Conservation (phyloP, 1,140 invertebrate genomes). For the Asobara japonica region DNA sequence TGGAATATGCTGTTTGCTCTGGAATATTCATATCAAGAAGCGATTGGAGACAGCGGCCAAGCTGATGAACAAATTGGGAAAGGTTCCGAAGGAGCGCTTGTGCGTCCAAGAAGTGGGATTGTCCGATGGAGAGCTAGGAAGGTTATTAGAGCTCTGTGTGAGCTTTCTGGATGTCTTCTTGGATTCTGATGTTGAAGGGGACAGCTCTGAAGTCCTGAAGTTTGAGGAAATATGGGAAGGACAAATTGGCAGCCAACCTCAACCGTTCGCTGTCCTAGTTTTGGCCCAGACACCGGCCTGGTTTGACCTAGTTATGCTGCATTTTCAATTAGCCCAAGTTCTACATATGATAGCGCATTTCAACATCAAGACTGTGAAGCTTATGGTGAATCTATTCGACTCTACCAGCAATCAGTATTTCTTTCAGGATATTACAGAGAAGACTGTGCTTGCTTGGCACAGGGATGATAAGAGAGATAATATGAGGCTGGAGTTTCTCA, state of each 20-base stretch:
- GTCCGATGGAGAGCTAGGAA: constrained; percentile 73
- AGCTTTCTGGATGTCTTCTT: constrained; percentile 82
- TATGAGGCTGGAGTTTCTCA: constrained; percentile 72
- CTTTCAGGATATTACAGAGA: constrained; percentile 66
- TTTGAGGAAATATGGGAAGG: constrained; percentile 78
- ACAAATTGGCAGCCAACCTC: constrained; percentile 58
- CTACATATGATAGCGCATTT: constrained; percentile 84
- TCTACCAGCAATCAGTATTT: constrained; percentile 69
- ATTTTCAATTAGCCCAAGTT: constrained; percentile 79
- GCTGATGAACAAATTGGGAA: constrained; percentile 89
- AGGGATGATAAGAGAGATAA: constrained; percentile 66
- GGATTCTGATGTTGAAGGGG: constrained; percentile 60
- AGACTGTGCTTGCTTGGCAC: constrained; percentile 57
- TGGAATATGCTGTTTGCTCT: constrained; percentile 84
- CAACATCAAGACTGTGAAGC: constrained; percentile 77
- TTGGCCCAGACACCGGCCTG: constrained; percentile 79
- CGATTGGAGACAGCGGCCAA: constrained; percentile 78
- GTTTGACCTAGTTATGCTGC: constrained; percentile 79
- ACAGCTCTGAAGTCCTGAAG: constrained; percentile 60
- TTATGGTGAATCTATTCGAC: constrained; percentile 82
- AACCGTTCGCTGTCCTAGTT: constrained; percentile 80
- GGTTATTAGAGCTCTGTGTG: constrained; percentile 76
- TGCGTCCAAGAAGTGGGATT: constrained; percentile 80
- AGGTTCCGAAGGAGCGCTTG: constrained; percentile 85
- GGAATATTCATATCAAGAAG: constrained; percentile 85